Conservation (phyloP, 2,797 vertebrate species). For the Labroides dimidiatus region DNA sequence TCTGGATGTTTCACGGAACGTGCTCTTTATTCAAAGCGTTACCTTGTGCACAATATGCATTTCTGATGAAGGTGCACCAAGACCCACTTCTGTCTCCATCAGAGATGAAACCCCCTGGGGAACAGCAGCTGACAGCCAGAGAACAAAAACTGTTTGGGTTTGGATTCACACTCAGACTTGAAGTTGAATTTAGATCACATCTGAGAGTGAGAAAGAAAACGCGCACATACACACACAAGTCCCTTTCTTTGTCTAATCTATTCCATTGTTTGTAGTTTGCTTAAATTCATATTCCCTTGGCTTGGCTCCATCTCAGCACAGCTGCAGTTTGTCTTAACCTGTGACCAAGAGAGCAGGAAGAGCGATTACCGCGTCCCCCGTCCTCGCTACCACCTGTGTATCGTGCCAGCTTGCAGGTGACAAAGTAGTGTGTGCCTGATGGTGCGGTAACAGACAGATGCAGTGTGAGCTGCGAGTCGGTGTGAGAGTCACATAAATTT, state of each 20-base stretch:
- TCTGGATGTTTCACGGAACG: constrained; percentile 31
- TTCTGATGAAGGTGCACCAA: constrained; percentile 54
- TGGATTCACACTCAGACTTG: constrained; percentile 23
- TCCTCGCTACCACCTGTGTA: constrained; percentile 45
- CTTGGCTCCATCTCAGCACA: constrained; percentile 51
- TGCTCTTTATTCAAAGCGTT: constrained; percentile 45
- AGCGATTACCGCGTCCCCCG: constrained; percentile 39
- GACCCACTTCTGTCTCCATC: constrained; percentile 45
- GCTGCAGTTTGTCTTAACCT: constrained; percentile 59
- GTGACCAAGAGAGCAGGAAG: constrained; percentile 46
- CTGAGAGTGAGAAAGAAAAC: constrained; percentile 6
- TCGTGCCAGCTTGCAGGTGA: constrained; percentile 42
- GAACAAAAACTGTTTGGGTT: constrained; percentile 38
- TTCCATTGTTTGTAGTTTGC: constrained; percentile 29
- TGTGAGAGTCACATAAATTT: constrained; percentile 52
- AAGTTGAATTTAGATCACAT: constrained; percentile 36
- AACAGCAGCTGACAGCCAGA: constrained; percentile 36
- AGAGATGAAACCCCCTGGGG: constrained; percentile 44
- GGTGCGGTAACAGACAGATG: constrained; percentile 41
- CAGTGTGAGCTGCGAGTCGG: constrained; percentile 10
- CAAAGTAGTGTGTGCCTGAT: constrained; percentile 31
- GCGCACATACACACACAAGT: background rate
- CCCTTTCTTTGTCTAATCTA: constrained; percentile 15
- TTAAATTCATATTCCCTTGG: constrained; percentile 20
- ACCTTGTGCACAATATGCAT: constrained; percentile 63